These are phyloP conservation scores for Halcyon leucocephala DNA, from an alignment of 2,797 vertebrate genomes.

Conservation along the genomic window DNA sequence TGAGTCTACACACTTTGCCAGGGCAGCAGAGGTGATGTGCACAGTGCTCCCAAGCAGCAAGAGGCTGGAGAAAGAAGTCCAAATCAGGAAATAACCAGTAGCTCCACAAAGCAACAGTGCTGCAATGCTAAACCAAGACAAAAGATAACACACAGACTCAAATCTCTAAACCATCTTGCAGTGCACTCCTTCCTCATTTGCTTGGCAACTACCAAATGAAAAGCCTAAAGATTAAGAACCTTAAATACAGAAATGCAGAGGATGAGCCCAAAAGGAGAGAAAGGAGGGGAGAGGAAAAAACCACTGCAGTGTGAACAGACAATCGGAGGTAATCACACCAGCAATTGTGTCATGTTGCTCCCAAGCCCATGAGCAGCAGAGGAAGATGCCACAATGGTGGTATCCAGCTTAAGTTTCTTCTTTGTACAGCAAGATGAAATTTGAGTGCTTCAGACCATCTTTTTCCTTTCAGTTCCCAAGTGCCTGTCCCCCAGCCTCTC, in stretches of 20 bases:
- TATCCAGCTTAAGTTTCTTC: constrained; percentile 9
- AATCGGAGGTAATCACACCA: not conserved
- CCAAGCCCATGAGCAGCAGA: not conserved
- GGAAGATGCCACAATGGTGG: not conserved
- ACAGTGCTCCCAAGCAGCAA: fast-evolving
- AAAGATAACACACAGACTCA: not conserved
- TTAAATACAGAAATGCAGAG: not conserved
- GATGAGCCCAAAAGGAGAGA: not conserved
- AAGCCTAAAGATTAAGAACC: not conserved
- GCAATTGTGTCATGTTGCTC: fast-evolving
- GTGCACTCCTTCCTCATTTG: not conserved
- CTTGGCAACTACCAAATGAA: not conserved
- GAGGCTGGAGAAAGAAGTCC: not conserved
- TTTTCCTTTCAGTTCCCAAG: not conserved
- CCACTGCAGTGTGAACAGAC: not conserved
- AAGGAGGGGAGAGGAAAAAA: not conserved
- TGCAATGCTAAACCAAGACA: not conserved
- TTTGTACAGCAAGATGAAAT: constrained; percentile 3
- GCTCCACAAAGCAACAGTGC: not conserved
- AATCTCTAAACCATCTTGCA: not conserved
- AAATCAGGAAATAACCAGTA: not conserved
- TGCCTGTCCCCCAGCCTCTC: not conserved
- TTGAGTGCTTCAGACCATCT: not conserved
- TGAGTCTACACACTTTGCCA: not conserved
- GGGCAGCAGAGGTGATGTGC: not conserved